Conservation (phyloP, 1,140 invertebrate genomes). For the Centruroides sculpturatus region DNA sequence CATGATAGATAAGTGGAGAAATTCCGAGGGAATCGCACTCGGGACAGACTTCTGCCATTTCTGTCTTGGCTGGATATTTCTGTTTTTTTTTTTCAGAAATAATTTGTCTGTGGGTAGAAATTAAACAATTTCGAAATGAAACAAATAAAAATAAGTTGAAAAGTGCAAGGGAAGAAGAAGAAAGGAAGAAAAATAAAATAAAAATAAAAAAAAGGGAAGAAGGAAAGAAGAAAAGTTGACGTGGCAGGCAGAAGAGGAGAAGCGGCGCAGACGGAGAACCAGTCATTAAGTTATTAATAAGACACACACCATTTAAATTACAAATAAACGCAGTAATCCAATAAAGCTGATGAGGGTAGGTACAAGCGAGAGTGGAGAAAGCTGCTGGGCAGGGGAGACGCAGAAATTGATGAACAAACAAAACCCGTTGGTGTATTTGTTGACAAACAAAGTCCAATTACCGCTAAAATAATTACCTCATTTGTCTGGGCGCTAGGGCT, state of each 20-base stretch:
- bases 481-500: constrained; percentile 6
- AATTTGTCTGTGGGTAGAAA: no score
- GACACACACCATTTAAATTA: constrained; percentile 19
- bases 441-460: constrained; percentile 19
- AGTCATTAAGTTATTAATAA: constrained; percentile 19
- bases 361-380: background rate
- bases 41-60: no score
- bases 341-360: constrained; percentile 15
- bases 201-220: background rate
- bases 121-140: no score
- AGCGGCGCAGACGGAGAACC: background rate
- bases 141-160: no score
- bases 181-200: background rate
- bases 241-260: background rate
- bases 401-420: constrained; percentile 18
- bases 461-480: constrained; percentile 16
- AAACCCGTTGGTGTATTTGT: constrained; percentile 16
- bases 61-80: no score
- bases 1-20: no score
- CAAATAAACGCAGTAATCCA: constrained; percentile 17
- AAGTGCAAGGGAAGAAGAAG: constrained; percentile 1
- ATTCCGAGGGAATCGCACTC: no score
- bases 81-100: no score
- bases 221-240: constrained; percentile 1
- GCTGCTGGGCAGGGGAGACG: constrained; percentile 4